Evolutionary conservation across 2,797 vertebrate genomes (phyloP), one percentile per base, ranked within the genome.

Genomic region (Hafferia zeledoni): DNA sequence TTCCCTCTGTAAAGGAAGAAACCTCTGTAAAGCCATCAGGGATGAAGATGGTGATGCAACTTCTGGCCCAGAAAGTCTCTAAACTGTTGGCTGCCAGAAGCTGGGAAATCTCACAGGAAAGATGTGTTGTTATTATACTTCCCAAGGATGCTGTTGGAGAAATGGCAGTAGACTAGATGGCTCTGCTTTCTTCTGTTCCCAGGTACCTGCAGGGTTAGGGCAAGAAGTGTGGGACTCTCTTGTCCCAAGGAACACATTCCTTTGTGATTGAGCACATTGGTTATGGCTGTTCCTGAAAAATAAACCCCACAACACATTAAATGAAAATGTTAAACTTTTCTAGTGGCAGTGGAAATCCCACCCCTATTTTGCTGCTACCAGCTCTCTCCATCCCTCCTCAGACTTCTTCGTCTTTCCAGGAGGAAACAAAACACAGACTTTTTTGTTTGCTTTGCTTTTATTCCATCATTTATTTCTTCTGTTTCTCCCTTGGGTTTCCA

Each of bases 391-490:
- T 79, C 47, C 37, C 88, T 61, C 52, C 35, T 81, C 11, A 13
- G 28, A 37, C 12, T 86, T 43, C 46, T 69, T 78, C 37, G 31
- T 31, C 20, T 57, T 17, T 46, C 71, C 43, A 52, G 41, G 1
- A 82, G 11, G 39, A 81, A 91, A 93, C 41, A 65, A 79, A 91
- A 80, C 44, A 74, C 2, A 4, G 44, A 72, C 31, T 57, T 61
- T 85, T 81, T 50, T 13, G 3, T 76, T 81, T 53, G 35, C 35
- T 79, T 83, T 88, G 33, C 28, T 80, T 95, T 96, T 50, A 94
- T 67, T 84, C 35, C 75, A 56, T 17, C n/a, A 8, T 93, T 96
- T 95, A 87, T 96, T 96, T 63, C 16, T 84, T 69, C 60, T 18
- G 50, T 85, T 94, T 89, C 83, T 75, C 61, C 61, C 64, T 60